These are phyloP conservation scores for Pemphigus obesinymphae DNA, from an alignment of 1,140 invertebrate species.

Conservation along the genomic window DNA sequence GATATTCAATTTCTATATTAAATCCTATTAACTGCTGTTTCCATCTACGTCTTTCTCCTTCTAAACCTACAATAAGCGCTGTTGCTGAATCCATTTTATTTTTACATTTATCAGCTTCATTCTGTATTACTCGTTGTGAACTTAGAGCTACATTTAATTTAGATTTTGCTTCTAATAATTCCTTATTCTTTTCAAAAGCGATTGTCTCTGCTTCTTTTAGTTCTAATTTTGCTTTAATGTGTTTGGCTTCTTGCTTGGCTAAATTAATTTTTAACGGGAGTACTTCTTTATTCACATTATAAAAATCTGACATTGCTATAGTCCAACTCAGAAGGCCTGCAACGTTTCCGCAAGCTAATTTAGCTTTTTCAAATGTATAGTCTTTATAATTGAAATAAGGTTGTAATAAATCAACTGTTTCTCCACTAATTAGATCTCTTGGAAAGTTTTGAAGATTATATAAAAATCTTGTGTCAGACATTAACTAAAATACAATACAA, in stretches of 20 bases:
- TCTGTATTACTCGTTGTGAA: conserved; percentile 64
- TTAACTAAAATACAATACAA: conserved; percentile 51
- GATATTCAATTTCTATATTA: conserved; percentile 69
- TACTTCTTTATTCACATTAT: conserved; percentile 78
- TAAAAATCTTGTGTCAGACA: conserved; percentile 86
- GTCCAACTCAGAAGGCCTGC: conserved; percentile 91
- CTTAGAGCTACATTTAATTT: conserved; percentile 68
- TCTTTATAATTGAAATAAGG: conserved; percentile 77
- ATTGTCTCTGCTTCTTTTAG: conserved; percentile 73
- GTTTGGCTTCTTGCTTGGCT: conserved; percentile 43
- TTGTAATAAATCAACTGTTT: conserved; percentile 75
- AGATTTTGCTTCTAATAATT: conserved; percentile 69
- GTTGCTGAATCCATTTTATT: conserved; percentile 84
- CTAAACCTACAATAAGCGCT: conserved; percentile 75
- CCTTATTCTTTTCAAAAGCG: conserved; percentile 70
- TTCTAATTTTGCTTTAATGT: conserved; percentile 65
- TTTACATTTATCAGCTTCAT: conserved; percentile 79
- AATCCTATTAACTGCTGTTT: conserved; percentile 69
- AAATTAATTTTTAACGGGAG: conserved; percentile 79
- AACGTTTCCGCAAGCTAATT: conserved; percentile 83
- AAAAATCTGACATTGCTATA: conserved; percentile 87
- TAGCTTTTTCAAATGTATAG: conserved; percentile 81
- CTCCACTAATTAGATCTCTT: conserved; percentile 80
- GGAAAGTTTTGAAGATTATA: conserved; percentile 80
- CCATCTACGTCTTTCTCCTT: conserved; percentile 85